phyloP scores from a whole-genome alignment of 2,888 invertebrate genomes.

The Bruchidius siliquastri region DNA sequence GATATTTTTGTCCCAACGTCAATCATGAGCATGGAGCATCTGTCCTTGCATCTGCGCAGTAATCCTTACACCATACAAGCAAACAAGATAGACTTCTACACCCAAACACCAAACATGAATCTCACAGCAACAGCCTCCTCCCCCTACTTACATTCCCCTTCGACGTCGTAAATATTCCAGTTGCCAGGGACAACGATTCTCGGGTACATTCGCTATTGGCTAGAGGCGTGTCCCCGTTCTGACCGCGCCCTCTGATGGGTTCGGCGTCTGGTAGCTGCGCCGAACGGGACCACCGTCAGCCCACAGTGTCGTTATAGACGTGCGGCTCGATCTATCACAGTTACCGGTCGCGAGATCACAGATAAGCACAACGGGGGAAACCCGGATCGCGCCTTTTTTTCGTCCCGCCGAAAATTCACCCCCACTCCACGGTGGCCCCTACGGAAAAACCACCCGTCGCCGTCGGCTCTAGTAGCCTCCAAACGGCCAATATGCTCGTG shows the following conservation, averaged over 20 bases:
- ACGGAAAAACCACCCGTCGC: constrained; percentile 27
- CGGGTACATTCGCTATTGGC: neutral
- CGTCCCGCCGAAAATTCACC: neutral
- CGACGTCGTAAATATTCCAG: neutral
- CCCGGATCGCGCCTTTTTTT: neutral
- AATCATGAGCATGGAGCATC: neutral
- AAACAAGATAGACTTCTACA: neutral
- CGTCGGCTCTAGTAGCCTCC: constrained; percentile 34
- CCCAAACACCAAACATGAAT: neutral
- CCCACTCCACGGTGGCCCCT: constrained; percentile 30
- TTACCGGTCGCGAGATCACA: constrained; percentile 12
- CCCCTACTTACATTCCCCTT: neutral
- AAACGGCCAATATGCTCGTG: constrained; percentile 68
- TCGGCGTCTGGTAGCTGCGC: constrained; percentile 31
- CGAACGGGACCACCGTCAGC: constrained; percentile 17
- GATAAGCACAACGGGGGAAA: constrained; percentile 11
- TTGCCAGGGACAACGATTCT: neutral
- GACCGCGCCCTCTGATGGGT: neutral
- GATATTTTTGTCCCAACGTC: too few relatives aligned
- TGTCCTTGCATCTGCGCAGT: neutral
- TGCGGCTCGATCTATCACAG: constrained; percentile 38
- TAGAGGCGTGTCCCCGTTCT: neutral
- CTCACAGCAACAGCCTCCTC: constrained; percentile 3
- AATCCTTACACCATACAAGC: neutral
- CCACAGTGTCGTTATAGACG: constrained; percentile 38